Evolutionary conservation across 2,888 invertebrate species (phyloP), one percentile per base, ranked within the genome.

Genomic region (Tetragonisca angustula): DNA sequence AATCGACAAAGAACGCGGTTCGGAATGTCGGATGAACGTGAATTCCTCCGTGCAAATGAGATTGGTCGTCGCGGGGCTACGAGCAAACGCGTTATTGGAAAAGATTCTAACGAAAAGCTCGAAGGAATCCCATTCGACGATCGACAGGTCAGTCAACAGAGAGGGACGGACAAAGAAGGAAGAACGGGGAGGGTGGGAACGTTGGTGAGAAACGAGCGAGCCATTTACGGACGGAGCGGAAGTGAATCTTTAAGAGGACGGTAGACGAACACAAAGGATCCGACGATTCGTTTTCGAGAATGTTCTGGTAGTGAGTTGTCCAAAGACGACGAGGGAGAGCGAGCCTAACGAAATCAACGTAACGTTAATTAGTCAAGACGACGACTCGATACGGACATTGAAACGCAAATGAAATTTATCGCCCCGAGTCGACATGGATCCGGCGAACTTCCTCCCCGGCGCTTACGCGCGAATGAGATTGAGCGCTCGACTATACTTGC

Each of bases 1-100:
- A 81, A 85, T 77, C 81, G 80, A 9, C 70, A 64, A 52, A 68
- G 85, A 84, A 81, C 84, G 84, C 59, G 61, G 74, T 1, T 15
- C 56, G 78, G 84, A 81, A 85, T 85, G 71, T 62, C 27, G 67
- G 65, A 69, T 24, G 72, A 81, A 73, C 78, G 78, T 61, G 78
- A 85, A 85, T 85, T 84, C 78, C 86, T 71, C 81, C 61, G 87
- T 80, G 85, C 83, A 81, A 87, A 84, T 81, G 84, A 88, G 82
- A 79, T 82, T 72, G 72, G 75, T 77, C 75, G 68, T 71, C 69
- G 79, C 52, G 77, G n/a, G n/a, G 21, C 59, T 21, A 6, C 21
- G 15, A n/a, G 49, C 56, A 56, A 72, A 84, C 61, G 76, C 76
- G 79, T 79, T 83, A 83, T 76, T 76, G 84, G 79, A 83, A 83